Conservation (phyloP, 2,113 vertebrate genomes). For the Platycercus adscitus region DNA sequence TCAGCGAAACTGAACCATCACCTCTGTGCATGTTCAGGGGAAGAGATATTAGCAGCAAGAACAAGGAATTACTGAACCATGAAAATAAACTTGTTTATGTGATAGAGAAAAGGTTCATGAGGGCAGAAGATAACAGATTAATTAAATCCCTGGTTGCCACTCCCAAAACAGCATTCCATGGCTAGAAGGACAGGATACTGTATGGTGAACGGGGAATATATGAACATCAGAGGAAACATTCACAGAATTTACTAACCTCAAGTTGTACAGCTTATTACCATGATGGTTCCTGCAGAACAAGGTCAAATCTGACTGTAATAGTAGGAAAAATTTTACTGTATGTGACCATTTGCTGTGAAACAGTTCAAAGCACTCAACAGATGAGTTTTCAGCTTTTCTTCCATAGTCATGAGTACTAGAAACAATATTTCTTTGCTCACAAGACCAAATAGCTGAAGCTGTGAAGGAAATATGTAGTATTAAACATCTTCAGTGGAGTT, state of each 20-base stretch:
- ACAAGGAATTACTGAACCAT: background rate
- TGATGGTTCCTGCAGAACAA: background rate
- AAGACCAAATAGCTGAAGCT: background rate
- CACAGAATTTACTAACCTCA: background rate
- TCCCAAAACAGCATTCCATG: background rate
- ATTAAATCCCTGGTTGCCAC: background rate
- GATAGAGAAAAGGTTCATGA: background rate
- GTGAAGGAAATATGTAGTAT: background rate
- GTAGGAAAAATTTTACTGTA: background rate
- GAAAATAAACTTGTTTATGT: background rate
- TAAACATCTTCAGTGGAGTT: background rate
- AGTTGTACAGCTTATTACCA: background rate
- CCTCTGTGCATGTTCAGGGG: background rate
- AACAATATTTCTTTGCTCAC: background rate
- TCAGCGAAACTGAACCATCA: background rate
- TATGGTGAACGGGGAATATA: background rate
- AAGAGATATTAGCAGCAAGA: background rate
- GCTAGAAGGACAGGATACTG: background rate
- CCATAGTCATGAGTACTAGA: background rate
- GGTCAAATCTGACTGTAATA: background rate
- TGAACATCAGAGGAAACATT: background rate
- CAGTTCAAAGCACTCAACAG: background rate
- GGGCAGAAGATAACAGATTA: background rate
- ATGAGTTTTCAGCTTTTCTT: background rate
- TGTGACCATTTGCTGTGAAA: background rate